Conservation (phyloP, 2,888 invertebrate species). For the Imbricaverruca yamaguchii region DNA sequence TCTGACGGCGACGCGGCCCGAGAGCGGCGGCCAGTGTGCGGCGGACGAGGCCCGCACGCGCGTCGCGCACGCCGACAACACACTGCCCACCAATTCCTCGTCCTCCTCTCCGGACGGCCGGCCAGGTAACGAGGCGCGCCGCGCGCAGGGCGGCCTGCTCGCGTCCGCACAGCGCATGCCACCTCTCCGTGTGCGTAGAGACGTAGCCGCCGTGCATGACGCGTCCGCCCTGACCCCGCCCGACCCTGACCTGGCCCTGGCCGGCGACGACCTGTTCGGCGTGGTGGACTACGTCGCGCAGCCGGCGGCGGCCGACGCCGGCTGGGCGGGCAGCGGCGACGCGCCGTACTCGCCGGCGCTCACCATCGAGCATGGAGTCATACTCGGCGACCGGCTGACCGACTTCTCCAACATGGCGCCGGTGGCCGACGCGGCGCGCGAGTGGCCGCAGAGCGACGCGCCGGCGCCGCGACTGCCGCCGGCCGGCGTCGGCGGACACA, state of each 20-base stretch:
- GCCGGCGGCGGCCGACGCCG: background rate
- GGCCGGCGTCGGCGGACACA: background rate
- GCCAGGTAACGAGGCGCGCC: background rate
- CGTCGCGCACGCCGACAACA: background rate
- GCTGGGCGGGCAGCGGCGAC: background rate
- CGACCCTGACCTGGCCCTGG: background rate
- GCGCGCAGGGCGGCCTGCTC: background rate
- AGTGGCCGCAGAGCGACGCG: conserved; percentile 3
- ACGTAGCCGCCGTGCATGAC: conserved; percentile 10
- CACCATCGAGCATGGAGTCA: background rate
- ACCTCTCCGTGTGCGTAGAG: conserved; percentile 13
- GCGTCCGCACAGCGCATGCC: background rate
- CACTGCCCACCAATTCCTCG: background rate
- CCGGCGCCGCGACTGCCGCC: background rate
- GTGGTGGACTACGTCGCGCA: background rate
- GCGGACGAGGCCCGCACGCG: background rate
- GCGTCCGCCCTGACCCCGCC: background rate
- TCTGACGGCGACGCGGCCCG: background rate
- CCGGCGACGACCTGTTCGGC: background rate
- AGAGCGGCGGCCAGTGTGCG: background rate
- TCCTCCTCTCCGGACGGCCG: background rate
- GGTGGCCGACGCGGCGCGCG: background rate
- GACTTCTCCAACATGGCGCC: conserved; percentile 4
- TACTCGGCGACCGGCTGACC: background rate
- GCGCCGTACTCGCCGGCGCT: background rate